Base-by-base conservation (phyloP, 2,113 vertebrate genomes). In the Xenus cinereus region DNA sequence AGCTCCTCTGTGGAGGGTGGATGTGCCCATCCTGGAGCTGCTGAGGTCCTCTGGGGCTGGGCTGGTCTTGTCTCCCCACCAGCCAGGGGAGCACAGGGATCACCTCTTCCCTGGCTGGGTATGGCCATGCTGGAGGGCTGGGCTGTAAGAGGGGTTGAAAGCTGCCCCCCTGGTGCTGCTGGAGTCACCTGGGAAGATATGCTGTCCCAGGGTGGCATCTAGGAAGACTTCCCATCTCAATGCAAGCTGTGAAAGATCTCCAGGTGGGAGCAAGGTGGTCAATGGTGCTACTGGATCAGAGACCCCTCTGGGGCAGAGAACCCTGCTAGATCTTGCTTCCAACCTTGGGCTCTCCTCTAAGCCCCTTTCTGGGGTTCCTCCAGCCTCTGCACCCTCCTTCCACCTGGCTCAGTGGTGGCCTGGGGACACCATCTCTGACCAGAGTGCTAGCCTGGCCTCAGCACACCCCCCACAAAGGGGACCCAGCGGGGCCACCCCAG, bases 1-100 rank as follows among this genome's bases (percentile, higher is more conserved):
- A 59, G 41, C 43, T 56, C 27, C 62, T 57, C 1, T 0, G 0
- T 0, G 14, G 2, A 10, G 56, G 7, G 20, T 7, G 14, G 46
- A 18, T 12, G 48, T 4, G 32, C 63, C 23, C 33, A 14, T 63
- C 33, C 43, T 7, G 22, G 26, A 13, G n/a, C 27, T 41, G 39
- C 1, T 16, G 27, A 23, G 26, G 28, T 6, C 4, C 22, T 3
- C 14, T 11, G 24, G 33, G 41, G 30, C 5, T 9, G 1, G 27
- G 16, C 48, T 22, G 37, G 7, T 14, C n/a, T 54, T 30, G 26
- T 26, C 24, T 24, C 32, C 28, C 17, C 5, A 5, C 10, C 17
- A 21, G 48, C 14, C 4, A 2, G 18, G 19, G 18, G 6, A 3
- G 6, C 5, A 5, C 4, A 11, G 41, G 22, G 14, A 6, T 2